Evolutionary conservation across 1,140 invertebrate species (phyloP), one percentile per base, ranked within the genome.

Genomic region (Agrypnia vestita): DNA sequence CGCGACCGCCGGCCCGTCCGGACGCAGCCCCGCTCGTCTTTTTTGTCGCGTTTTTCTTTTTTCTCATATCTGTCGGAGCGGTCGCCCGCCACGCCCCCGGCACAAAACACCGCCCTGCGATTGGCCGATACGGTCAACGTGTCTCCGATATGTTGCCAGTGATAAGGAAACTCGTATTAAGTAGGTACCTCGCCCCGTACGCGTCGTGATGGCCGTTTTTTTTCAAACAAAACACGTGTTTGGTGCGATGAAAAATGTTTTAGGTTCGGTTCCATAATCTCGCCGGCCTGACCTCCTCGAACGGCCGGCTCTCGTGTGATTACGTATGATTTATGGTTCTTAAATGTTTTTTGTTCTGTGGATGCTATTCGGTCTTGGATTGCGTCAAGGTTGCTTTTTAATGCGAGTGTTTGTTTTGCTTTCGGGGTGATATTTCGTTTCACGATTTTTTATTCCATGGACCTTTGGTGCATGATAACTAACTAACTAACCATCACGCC

Each of bases 91-190:
- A 78, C 82, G 82, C 82, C 82, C 79, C 51, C 47, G 46, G 53
- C 47, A 78, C 69, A 74, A 75, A 78, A 79, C 76, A 55, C 67
- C 79, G 79, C 79, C 79, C 72, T 78, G 75, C 72, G 82, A 83
- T 83, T 83, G 82, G 82, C 78, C 82, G 82, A 83, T 83, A 83
- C 55, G 79, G 79, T 83, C 82, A 83, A 83, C 82, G 78, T 80
- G 82, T 83, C 79, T 73, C 78, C 76, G 81, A 82, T 82, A 67
- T 77, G 74, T 79, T 79, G 67, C 75, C 75, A 77, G 75, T 77
- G 75, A 77, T 77, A 77, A 77, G 75, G 56, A 67, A 77, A 77
- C 61, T 74, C 71, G 71, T 74, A 74, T 74, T 55, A 56, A 74
- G 53, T 74, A 74, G 71, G 71, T 44, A 74, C n/a, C n/a, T 67